phyloP scores from a whole-genome alignment of 1,140 invertebrate genomes.

The Dolichoris vasculosae region DNA sequence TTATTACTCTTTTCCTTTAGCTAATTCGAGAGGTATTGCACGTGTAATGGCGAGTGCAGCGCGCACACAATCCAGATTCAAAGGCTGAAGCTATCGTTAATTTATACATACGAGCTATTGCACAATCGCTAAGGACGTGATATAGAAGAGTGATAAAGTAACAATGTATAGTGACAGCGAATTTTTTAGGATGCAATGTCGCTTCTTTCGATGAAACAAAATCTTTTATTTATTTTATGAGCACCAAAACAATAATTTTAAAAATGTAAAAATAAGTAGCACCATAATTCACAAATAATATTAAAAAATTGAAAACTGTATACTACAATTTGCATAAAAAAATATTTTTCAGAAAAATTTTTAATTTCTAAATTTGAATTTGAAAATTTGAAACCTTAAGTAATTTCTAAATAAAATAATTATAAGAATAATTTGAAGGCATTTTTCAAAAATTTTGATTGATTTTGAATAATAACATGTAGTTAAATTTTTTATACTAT shows the following conservation, averaged over 20 bases:
- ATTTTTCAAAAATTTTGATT: neutral
- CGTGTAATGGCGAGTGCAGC: slow-evolving; percentile 52
- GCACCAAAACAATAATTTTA: neutral
- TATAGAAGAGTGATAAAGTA: neutral
- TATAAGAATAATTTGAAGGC: neutral
- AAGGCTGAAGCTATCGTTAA: slow-evolving; percentile 7
- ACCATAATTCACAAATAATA: slow-evolving; percentile 4
- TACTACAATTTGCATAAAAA: neutral
- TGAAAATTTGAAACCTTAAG: neutral
- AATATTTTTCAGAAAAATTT: neutral
- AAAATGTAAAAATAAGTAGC: slow-evolving; percentile 4
- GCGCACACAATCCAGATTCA: neutral
- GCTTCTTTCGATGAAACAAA: neutral
- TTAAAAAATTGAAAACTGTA: neutral
- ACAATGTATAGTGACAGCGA: slow-evolving; percentile 9
- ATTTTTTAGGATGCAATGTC: slow-evolving; percentile 22
- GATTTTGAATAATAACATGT: neutral
- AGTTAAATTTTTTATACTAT: neutral
- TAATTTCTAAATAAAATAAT: neutral
- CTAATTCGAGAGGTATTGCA: slow-evolving; percentile 63
- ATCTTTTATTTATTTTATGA: neutral
- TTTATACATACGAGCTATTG: slow-evolving; percentile 36
- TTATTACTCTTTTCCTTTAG: slow-evolving; percentile 56
- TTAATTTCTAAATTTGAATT: too few species aligned
- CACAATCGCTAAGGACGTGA: slow-evolving; percentile 10